Conservation (phyloP, 2,113 vertebrate species). For the Pachycephala philippinensis region DNA sequence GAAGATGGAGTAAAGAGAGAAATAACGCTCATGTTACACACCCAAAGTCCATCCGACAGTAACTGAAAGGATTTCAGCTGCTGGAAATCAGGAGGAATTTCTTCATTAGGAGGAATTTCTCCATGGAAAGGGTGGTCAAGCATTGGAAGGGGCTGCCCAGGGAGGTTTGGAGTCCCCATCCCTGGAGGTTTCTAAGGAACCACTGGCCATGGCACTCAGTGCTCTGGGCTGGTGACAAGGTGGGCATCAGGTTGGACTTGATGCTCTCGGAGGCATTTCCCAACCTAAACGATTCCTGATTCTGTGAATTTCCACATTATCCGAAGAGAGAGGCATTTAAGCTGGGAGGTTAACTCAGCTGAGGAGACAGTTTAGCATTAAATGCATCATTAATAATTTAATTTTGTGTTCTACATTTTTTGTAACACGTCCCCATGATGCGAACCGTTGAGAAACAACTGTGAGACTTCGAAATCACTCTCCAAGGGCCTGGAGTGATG, state of each 20-base stretch:
- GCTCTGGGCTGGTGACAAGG: background rate
- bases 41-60: background rate
- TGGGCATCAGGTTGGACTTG: rapidly evolving
- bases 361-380: background rate
- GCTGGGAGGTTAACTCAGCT: background rate
- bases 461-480: background rate
- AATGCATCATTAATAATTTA: background rate
- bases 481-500: background rate
- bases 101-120: background rate
- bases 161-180: background rate
- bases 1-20: background rate
- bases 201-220: rapidly evolving
- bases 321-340: background rate
- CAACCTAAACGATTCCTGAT: background rate
- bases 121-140: background rate
- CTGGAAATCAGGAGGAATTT: background rate
- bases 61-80: background rate
- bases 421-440: rapidly evolving
- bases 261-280: background rate
- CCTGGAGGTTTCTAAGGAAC: background rate
- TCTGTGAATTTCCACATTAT: background rate
- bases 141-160: background rate
- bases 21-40: background rate
- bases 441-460: background rate
- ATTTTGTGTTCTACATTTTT: background rate